phyloP scores from a whole-genome alignment of 2,888 invertebrate species.

The Erebia ligea region DNA sequence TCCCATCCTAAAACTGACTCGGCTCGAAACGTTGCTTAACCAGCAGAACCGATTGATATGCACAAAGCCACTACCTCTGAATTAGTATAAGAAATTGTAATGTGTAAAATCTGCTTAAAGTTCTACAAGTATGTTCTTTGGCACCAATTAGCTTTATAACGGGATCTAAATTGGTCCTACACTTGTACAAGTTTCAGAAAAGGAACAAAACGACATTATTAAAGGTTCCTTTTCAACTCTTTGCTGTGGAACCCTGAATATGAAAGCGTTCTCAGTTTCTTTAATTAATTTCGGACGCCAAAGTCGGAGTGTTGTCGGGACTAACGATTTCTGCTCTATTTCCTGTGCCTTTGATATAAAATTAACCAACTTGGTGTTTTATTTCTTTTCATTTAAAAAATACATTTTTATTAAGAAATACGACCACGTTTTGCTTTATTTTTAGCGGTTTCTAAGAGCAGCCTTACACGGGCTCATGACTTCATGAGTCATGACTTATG shows the following conservation, averaged over 20 bases:
- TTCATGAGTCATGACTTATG: too few species aligned
- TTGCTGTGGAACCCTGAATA: slow-evolving; percentile 10
- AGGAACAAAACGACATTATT: slow-evolving; percentile 6
- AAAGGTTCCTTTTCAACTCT: slow-evolving; percentile 8
- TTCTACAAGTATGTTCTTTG: background rate
- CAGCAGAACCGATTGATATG: background rate
- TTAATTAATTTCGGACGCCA: slow-evolving; percentile 21
- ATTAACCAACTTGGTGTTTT: slow-evolving; percentile 13
- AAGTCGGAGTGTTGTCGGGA: slow-evolving; percentile 9
- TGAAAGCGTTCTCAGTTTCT: slow-evolving; percentile 16
- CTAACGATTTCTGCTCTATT: slow-evolving; percentile 20
- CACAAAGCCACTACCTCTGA: background rate
- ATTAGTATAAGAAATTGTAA: background rate
- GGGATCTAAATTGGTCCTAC: slow-evolving; percentile 1
- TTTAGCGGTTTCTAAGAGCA: background rate
- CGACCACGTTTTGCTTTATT: background rate
- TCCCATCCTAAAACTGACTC: too few species aligned
- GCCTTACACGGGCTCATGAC: background rate
- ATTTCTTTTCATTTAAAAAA: background rate
- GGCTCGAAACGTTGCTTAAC: too few species aligned
- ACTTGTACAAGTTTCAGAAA: slow-evolving; percentile 1
- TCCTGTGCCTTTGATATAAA: slow-evolving; percentile 17
- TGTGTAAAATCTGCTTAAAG: background rate
- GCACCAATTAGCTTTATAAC: slow-evolving; percentile 1
- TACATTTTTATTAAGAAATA: background rate